A percentile compares a stretch with the other conserved stretches of the same genome.
These are phyloP conservation scores for Spilarctia lutea DNA, from an alignment of 2,888 invertebrate species.

Conservation along the genomic window DNA sequence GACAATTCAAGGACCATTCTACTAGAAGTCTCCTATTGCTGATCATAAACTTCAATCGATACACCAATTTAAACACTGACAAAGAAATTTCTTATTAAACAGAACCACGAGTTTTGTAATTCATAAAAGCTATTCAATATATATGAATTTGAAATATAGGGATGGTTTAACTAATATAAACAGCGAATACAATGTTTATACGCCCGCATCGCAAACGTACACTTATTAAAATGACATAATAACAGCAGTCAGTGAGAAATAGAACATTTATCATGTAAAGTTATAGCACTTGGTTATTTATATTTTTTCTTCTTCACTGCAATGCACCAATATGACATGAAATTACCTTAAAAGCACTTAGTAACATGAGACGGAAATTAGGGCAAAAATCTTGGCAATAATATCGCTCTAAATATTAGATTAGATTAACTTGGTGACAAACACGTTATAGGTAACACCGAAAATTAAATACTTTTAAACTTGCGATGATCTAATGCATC, in stretches of 20 bases:
- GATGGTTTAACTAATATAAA: conserved; percentile 14
- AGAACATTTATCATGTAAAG: conserved; percentile 18
- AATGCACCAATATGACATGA: conserved; percentile 38
- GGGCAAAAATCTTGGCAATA: not conserved
- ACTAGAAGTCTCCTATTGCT: not conserved
- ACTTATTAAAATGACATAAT: conserved; percentile 33
- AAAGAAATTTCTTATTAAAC: not conserved
- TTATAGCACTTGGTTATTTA: conserved; percentile 25
- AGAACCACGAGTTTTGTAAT: not conserved
- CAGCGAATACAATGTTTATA: not conserved
- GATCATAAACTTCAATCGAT: not conserved
- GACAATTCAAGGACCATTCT: not conserved
- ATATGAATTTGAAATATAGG: conserved; percentile 9
- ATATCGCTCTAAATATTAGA: not conserved
- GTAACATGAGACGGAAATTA: not conserved
- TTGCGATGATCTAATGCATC: not conserved
- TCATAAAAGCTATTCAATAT: not conserved
- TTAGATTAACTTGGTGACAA: not conserved
- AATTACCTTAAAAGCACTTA: conserved; percentile 25
- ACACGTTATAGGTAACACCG: not conserved
- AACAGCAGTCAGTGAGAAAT: conserved; percentile 6
- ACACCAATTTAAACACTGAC: not conserved
- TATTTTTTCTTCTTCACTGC: conserved; percentile 32
- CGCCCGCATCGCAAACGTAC: conserved; percentile 27
- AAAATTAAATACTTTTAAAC: not conserved